phyloP scores from a whole-genome alignment of 1,140 invertebrate genomes.

The Leptinotarsa defecta region DNA sequence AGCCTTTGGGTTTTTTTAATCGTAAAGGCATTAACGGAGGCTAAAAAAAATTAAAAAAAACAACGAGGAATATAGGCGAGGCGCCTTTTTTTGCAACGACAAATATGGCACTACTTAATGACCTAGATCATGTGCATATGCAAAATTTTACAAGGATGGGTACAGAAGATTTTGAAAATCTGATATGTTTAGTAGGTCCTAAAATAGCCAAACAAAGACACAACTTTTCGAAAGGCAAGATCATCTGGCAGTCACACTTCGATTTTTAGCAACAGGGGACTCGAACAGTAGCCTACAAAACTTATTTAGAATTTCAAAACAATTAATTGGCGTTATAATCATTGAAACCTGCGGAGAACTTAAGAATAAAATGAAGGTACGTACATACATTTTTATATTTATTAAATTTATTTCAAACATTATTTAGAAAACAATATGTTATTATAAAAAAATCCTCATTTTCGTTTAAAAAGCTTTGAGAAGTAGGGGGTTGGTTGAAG shows the following conservation, averaged over 20 bases:
- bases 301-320: constrained; percentile 23
- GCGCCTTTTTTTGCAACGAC: too few relatives aligned
- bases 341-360: constrained; percentile 7
- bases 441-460: background rate
- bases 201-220: too few relatives aligned
- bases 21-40: too few relatives aligned
- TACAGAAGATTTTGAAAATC: too few relatives aligned
- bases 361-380: constrained; percentile 21
- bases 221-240: too few relatives aligned
- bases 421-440: background rate
- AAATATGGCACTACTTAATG: too few relatives aligned
- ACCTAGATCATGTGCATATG: too few relatives aligned
- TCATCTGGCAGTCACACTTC: background rate
- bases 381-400: background rate
- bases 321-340: constrained; percentile 13
- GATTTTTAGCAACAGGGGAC: constrained; percentile 17
- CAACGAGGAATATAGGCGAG: too few relatives aligned
- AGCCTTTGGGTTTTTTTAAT: too few relatives aligned
- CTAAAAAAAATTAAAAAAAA: too few relatives aligned
- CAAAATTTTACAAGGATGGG: too few relatives aligned
- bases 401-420: background rate
- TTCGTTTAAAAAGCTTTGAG: background rate
- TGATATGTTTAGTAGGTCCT: too few relatives aligned
- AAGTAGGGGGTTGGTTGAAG: constrained; percentile 17
- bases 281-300: constrained; percentile 18